These are phyloP conservation scores for Aradophagus sp. DNA, from an alignment of 1,140 invertebrate genomes.

Conservation along the genomic window DNA sequence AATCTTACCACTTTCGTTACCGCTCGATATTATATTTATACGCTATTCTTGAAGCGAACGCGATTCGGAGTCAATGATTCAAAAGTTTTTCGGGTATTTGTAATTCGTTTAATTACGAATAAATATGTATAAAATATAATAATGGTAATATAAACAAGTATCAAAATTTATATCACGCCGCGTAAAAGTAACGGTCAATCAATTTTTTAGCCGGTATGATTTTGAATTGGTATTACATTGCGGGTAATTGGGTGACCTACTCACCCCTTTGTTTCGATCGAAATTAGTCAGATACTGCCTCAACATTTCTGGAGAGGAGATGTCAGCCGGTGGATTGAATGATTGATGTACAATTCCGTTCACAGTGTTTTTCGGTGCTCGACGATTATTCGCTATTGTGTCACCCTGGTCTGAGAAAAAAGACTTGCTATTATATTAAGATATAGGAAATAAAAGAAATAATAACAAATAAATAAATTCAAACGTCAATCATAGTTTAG, in stretches of 20 bases:
- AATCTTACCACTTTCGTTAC: conserved; percentile 6
- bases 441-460: too few relatives aligned
- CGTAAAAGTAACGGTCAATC: background rate
- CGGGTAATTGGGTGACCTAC: conserved; percentile 51
- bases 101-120: conserved; percentile 18
- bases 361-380: conserved; percentile 32
- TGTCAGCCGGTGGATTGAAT: conserved; percentile 23
- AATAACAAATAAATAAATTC: too few relatives aligned
- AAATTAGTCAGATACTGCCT: conserved; percentile 63
- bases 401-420: conserved; percentile 28
- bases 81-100: too few relatives aligned
- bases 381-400: conserved; percentile 12
- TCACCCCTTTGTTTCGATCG: conserved; percentile 63
- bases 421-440: too few relatives aligned
- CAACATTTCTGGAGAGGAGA: conserved; percentile 65
- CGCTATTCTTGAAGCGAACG: background rate
- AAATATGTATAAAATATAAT: conserved; percentile 18
- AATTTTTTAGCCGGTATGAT: conserved; percentile 29
- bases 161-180: conserved; percentile 17
- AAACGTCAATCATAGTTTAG: too few relatives aligned
- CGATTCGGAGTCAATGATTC: too few relatives aligned
- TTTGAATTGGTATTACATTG: conserved; percentile 10
- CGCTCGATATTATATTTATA: conserved; percentile 1
- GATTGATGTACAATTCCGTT: conserved; percentile 35
- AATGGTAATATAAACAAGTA: conserved; percentile 13